Evolutionary conservation across 2,113 vertebrate species (phyloP).

Genomic region (Bungarus multicinctus): DNA sequence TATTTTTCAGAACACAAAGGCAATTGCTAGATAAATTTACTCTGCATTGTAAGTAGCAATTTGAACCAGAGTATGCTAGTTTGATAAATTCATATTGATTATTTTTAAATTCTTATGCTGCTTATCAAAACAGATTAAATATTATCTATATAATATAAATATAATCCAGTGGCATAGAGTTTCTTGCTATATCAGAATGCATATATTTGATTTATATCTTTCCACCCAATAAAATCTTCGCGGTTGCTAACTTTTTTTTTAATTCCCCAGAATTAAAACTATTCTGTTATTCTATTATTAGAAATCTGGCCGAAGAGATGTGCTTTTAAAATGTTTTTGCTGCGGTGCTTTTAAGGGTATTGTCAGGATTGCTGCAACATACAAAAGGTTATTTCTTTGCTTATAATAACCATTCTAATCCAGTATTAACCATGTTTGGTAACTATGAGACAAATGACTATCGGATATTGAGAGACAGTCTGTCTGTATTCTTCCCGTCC

Average conservation of each 20-base stretch:
- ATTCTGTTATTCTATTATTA: neutral
- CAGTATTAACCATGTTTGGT: neutral
- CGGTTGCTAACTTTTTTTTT: neutral
- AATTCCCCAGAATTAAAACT: neutral
- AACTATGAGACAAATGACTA: neutral
- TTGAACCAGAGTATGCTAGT: too few relatives aligned
- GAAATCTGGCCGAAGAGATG: neutral
- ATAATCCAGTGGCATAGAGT: neutral
- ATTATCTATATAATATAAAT: too few relatives aligned
- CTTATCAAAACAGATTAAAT: neutral
- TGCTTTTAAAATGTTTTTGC: neutral
- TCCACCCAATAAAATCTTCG: neutral
- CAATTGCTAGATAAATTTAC: neutral
- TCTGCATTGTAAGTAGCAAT: neutral
- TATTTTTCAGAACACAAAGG: neutral
- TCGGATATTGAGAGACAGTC: neutral
- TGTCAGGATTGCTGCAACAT: neutral
- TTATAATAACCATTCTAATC: neutral
- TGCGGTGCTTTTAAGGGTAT: neutral
- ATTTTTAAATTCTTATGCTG: neutral
- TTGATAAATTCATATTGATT: neutral
- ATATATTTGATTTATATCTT: neutral
- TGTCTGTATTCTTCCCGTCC: neutral
- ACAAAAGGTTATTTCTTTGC: neutral
- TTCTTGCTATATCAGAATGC: neutral